Evolutionary conservation across 2,888 invertebrate species (phyloP).

Genomic region (Aleiodes alternator): DNA sequence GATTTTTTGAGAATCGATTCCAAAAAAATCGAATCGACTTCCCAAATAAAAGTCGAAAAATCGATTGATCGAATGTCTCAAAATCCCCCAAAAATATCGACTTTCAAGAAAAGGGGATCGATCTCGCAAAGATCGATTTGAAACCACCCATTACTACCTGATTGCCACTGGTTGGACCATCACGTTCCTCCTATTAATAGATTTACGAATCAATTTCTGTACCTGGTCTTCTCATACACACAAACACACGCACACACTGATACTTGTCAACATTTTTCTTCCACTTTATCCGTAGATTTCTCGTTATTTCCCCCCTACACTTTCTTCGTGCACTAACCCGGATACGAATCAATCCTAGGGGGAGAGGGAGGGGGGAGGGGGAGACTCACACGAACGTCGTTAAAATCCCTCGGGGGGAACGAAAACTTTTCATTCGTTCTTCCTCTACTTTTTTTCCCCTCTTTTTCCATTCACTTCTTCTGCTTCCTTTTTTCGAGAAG

Average conservation of each 20-base stretch:
- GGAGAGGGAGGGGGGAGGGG: not conserved
- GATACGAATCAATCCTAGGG: constrained; percentile 21
- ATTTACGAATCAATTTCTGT: not conserved
- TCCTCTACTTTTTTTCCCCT: constrained; percentile 14
- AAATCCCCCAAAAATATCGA: no score
- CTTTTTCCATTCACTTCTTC: constrained; percentile 30
- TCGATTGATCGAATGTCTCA: no score
- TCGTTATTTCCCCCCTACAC: constrained; percentile 28
- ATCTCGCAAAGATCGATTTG: no score
- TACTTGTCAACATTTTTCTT: constrained; percentile 3
- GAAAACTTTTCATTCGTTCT: constrained; percentile 36
- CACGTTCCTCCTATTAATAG: not conserved
- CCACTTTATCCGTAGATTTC: constrained; percentile 35
- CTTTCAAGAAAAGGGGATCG: no score
- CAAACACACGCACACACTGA: not conserved
- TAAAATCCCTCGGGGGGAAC: constrained; percentile 25
- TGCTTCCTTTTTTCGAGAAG: no score
- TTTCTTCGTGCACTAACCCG: constrained; percentile 4
- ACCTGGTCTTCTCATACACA: not conserved
- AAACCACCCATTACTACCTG: no score
- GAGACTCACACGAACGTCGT: constrained; percentile 16
- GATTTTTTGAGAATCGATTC: no score
- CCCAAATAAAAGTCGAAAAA: no score
- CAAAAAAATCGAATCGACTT: no score
- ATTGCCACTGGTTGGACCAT: no score